Conservation (phyloP, 2,888 invertebrate species). For the Brachyopa scutellaris region DNA sequence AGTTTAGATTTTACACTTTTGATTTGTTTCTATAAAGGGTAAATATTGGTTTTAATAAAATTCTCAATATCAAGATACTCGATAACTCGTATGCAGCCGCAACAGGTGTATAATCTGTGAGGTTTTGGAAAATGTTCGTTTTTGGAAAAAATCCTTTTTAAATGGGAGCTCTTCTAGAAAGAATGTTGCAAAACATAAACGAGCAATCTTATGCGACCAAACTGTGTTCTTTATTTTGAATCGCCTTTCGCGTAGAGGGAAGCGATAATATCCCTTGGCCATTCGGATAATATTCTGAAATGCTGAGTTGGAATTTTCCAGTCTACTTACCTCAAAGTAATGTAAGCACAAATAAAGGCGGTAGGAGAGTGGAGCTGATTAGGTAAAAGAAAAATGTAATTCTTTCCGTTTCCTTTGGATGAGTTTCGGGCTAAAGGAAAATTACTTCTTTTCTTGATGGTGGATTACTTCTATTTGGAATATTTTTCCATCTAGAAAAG, state of each 20-base stretch:
- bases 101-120: too few relatives aligned
- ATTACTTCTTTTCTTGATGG: conserved; percentile 7
- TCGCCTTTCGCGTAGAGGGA: neutral
- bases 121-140: too few relatives aligned
- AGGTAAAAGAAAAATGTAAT: conserved; percentile 46
- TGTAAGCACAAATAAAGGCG: conserved; percentile 1
- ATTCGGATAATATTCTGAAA: conserved; percentile 35
- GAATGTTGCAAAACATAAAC: too few relatives aligned
- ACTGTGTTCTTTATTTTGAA: too few relatives aligned
- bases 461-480: conserved; percentile 32
- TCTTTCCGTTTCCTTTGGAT: conserved; percentile 8
- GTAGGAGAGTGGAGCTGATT: conserved; percentile 21
- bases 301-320: conserved; percentile 28
- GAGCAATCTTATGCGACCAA: too few relatives aligned
- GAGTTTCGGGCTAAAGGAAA: neutral
- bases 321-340: conserved; percentile 25
- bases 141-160: too few relatives aligned
- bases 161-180: too few relatives aligned
- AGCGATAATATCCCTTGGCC: conserved; percentile 52
- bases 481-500: neutral
- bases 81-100: too few relatives aligned
- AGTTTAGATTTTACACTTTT: neutral
- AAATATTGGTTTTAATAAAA: too few relatives aligned
- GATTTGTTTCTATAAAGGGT: neutral
- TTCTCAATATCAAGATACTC: too few relatives aligned